Evolutionary conservation across 2,888 invertebrate species (phyloP).

Genomic region (Melanostoma scalare): DNA sequence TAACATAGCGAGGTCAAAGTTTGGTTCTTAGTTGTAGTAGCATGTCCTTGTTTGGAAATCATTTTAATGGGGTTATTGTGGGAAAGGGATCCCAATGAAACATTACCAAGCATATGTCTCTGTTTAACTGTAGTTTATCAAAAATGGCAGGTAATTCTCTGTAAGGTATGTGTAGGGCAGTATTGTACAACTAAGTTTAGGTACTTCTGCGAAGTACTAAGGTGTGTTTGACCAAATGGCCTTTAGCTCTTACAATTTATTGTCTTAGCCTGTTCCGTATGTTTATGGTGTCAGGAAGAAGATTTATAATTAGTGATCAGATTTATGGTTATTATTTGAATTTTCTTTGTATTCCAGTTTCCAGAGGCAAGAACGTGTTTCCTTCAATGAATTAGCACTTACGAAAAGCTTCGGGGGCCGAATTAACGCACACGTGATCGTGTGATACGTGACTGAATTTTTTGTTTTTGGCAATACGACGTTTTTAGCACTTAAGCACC

Average conservation of each 20-base stretch:
- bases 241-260: conserved; percentile 25
- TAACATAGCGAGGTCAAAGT: conserved; percentile 46
- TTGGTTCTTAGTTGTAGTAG: conserved; percentile 1
- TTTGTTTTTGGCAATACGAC: too few relatives aligned
- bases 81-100: conserved; percentile 39
- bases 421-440: too few relatives aligned
- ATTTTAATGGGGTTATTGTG: conserved; percentile 18
- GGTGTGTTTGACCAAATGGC: conserved; percentile 36
- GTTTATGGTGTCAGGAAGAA: conserved; percentile 23
- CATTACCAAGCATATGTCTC: conserved; percentile 40
- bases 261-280: background rate
- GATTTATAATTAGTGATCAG: background rate
- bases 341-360: too few relatives aligned
- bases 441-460: too few relatives aligned
- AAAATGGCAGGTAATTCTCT: conserved; percentile 59
- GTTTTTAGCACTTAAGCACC: too few relatives aligned
- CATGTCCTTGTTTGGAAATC: conserved; percentile 19
- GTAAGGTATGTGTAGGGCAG: conserved; percentile 11
- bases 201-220: background rate
- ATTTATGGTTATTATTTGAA: background rate
- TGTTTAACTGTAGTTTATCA: conserved; percentile 52
- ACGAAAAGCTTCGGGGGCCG: too few relatives aligned
- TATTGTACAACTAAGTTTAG: background rate
- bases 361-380: too few relatives aligned
- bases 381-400: too few relatives aligned